Percentiles rank a stretch among this genome's conserved stretches.
Conservation (phyloP, 1,140 invertebrate genomes). For the Drosophila seguyi region DNA sequence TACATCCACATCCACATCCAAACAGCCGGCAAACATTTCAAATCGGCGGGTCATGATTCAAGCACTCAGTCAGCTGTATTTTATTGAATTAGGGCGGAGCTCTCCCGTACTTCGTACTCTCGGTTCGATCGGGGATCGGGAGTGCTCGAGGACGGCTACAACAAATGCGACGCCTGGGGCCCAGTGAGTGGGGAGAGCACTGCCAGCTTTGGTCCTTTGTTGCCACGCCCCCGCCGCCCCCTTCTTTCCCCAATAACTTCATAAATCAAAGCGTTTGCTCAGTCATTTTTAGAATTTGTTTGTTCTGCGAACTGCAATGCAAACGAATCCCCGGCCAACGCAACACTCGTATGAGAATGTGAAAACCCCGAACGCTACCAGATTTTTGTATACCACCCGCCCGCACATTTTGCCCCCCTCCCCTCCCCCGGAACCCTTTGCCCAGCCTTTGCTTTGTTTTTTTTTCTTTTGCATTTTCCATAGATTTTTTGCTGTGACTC, state of each 20-base stretch:
- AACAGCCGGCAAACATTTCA: conserved; percentile 69
- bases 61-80: conserved; percentile 82
- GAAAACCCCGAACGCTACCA: conserved; percentile 18
- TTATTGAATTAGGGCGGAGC: conserved; percentile 75
- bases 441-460: too few species aligned
- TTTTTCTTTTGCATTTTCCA: conserved; percentile 2
- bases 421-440: too few species aligned
- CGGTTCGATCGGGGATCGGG: conserved; percentile 30
- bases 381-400: not conserved
- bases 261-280: conserved; percentile 82
- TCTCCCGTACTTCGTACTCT: conserved; percentile 9
- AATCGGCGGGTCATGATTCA: conserved; percentile 81
- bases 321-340: conserved; percentile 45
- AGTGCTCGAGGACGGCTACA: conserved; percentile 16
- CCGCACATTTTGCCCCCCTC: not conserved
- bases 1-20: conserved; percentile 1
- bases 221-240: not conserved
- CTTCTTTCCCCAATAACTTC: conserved; percentile 57
- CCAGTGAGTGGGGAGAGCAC: too few species aligned
- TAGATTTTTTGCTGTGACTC: conserved; percentile 1
- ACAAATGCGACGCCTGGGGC: conserved; percentile 69
- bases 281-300: conserved; percentile 82
- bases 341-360: conserved; percentile 34
- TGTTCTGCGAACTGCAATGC: conserved; percentile 57
- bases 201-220: conserved; percentile 12